These are phyloP conservation scores for Schizopygopsis malacanthus DNA, from an alignment of 2,797 vertebrate genomes.

Conservation along the genomic window DNA sequence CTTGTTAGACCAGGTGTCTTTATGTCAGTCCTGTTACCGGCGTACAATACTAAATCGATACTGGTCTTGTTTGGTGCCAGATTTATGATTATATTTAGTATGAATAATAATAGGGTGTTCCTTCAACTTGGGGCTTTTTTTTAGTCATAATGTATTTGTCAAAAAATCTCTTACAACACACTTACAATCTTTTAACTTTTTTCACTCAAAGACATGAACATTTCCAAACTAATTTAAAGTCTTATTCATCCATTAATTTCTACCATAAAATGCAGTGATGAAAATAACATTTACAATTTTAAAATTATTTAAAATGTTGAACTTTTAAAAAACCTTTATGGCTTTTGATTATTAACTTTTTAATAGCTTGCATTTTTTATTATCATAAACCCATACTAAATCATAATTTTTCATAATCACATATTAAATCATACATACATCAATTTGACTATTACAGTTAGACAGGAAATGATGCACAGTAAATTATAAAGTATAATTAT, in stretches of 20 bases:
- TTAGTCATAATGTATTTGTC: not conserved
- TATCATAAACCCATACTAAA: not conserved
- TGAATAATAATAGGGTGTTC: conserved; percentile 3
- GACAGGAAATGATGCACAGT: not conserved
- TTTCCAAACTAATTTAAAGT: not conserved
- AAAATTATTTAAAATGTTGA: not conserved
- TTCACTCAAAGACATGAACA: not conserved
- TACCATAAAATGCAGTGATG: not conserved
- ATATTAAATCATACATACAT: not conserved
- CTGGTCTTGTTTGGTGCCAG: conserved; percentile 9
- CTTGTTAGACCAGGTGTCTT: conserved; percentile 50
- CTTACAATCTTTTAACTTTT: not conserved
- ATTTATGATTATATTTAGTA: not conserved
- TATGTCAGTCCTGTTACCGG: conserved; percentile 31
- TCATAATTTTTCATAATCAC: not conserved
- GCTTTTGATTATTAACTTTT: not conserved
- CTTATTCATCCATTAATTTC: not conserved
- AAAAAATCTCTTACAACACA: not conserved
- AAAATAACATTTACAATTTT: not conserved
- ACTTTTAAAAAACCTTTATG: not conserved
- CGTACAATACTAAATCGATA: conserved; percentile 41
- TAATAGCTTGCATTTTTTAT: not conserved
- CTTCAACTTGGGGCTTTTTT: not conserved
- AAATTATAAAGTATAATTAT: too few species aligned
- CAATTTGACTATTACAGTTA: not conserved